Base-by-base conservation (phyloP, 2,888 invertebrate genomes). In the Phaedon cochleariae region DNA sequence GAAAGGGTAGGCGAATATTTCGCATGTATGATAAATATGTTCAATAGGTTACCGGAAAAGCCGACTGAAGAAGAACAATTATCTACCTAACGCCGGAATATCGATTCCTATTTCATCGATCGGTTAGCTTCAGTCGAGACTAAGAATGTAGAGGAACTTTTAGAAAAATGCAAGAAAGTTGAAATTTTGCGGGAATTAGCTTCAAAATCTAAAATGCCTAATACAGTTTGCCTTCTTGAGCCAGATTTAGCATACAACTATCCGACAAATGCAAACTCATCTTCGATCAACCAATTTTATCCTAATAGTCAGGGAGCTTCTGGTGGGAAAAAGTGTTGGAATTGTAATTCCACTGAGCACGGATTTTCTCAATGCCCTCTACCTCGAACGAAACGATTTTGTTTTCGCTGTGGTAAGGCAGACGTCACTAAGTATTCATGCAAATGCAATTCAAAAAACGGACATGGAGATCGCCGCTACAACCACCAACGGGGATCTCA, bases 151-250 rank as follows among this genome's bases (percentile, higher is more conserved):
- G 31, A 34, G 6, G 31, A 34, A 34, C 31, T 34, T 34, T 34
- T 10, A 34, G 31, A 34, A 34, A 34, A 5, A 34, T 34, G 31
- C 21, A 18, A 48, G 12, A 48, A 18, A 48, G 21, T 48, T 48
- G 48, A 48, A 21, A 48, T 48, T 17, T 48, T 17, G 6, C 18
- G 48, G 48, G 48, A 48, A 18, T 48, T 48, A 48, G 48, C 21
- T 12, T 48, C 21, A 7, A 48, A 48, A 21, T 48, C 48, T 1
- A 48, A 48, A 48, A 48, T 17, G 48, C 48, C 21, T 7, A 48
- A 48, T 20, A 20, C 48, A 48, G 48, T 48, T 12, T 48, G 48
- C 18, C 48, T 48, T 10, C 48, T 48, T 21, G 48, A 48, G 12
- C 48, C 48, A 48, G 48, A 48, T 17, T 17, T 48, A 48, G 48